Percentiles rank a stretch among this genome's conserved stretches.
These are phyloP conservation scores for Ostrea edulis DNA, from an alignment of 1,140 invertebrate genomes.

Conservation along the genomic window DNA sequence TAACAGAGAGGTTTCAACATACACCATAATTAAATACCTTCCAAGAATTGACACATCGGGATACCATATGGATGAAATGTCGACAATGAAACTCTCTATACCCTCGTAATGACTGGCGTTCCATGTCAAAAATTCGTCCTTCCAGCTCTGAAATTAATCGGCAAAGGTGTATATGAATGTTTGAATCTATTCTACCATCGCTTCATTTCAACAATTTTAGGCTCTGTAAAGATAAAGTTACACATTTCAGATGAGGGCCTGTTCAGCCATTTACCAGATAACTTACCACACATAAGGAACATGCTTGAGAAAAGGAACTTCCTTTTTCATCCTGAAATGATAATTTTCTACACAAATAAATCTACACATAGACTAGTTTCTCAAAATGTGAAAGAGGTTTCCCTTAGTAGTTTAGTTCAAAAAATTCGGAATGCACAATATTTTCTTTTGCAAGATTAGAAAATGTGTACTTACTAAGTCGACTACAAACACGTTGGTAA, in stretches of 20 bases:
- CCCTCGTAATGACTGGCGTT: not conserved
- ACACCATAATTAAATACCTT: not conserved
- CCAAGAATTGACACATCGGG: not conserved
- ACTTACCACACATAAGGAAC: not conserved
- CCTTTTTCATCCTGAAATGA: not conserved
- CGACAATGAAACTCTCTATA: not conserved
- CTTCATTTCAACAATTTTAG: too few relatives aligned
- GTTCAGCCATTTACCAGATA: too few relatives aligned
- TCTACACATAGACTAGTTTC: too few relatives aligned
- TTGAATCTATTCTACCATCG: too few relatives aligned
- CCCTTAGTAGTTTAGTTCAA: too few relatives aligned
- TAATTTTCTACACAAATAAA: not conserved
- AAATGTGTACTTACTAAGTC: not conserved
- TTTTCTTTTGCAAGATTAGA: too few relatives aligned
- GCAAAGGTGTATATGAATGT: not conserved
- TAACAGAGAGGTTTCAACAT: too few relatives aligned
- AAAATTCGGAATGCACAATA: too few relatives aligned
- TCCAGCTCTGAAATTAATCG: not conserved
- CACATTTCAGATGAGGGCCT: too few relatives aligned
- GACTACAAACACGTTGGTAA: not conserved
- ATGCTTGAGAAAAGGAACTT: not conserved
- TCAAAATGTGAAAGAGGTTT: too few relatives aligned
- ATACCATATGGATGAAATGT: not conserved
- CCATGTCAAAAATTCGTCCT: constrained; percentile 5
- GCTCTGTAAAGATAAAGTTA: too few relatives aligned